Base-by-base conservation (phyloP, 2,888 invertebrate genomes). In the Drosophila prolongata region DNA sequence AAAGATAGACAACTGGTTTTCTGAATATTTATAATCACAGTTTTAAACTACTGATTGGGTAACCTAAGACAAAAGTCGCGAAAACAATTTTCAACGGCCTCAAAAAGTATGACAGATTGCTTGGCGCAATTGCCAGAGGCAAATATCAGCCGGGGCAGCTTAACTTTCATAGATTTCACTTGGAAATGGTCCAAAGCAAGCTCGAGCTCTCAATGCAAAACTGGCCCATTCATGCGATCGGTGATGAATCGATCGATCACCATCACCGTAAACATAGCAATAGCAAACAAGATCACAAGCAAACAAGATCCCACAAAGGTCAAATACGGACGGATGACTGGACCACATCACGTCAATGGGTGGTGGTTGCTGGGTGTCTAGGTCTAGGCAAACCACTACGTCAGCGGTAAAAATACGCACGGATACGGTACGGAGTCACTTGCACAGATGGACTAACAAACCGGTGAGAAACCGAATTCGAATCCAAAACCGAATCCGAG, bases 301-400 rank as follows among this genome's bases (percentile, higher is more conserved):
- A 80, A 87, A 80, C 78, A 78, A 80, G 80, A 83, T 80, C 89
- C 66, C 64, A 71, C 85, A 86, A 86, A 86, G 85, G 85, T 88
- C 85, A 69, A 27, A 49, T 34, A 42, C 30, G 62, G 65, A 53
- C 27, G 58, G 78, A 81, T 77, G 86, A 80, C 56, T 75, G 75
- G 86, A 77, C 42, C 38, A 69, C 62, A 30, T 2, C 30, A 30
- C 30, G 13, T 38, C 38, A 83, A 79, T 70, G 62, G 58, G 60
- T 73, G 56, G 76, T 78, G 88, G 90, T 90, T 4, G 24, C 4
- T 24, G 24, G 24, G 24, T 24, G 24, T 24, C 24, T 90, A 86
- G 90, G 90, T 90, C 90, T 90, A 90, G 90, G 90, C 71, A 77
- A 90, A 90, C 90, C 84, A 87, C 78, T 58, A 62, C 74, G 82